These are phyloP conservation scores for Ciconia boyciana DNA, from an alignment of 2,113 vertebrate species.

Conservation along the genomic window DNA sequence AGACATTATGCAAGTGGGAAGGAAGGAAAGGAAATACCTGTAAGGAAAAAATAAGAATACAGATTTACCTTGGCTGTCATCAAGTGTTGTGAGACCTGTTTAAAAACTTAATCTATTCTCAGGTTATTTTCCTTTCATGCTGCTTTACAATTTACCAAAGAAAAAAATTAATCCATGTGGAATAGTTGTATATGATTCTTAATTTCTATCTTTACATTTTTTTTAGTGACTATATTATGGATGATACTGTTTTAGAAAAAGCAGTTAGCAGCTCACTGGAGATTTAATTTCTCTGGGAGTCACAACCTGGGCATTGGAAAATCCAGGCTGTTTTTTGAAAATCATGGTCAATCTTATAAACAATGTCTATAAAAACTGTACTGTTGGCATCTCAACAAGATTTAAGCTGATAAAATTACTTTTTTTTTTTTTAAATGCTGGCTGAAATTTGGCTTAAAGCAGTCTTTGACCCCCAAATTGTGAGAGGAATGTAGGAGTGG, in stretches of 20 bases:
- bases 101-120: not conserved
- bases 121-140: not conserved
- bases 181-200: not conserved
- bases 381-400: not conserved
- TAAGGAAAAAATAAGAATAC: not conserved
- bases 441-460: not conserved
- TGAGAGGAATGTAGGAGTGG: not conserved
- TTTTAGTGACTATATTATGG: not conserved
- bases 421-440: not conserved
- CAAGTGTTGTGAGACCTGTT: not conserved
- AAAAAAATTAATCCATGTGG: not conserved
- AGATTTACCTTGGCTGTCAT: not conserved
- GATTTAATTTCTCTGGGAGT: not conserved
- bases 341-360: fast-evolving
- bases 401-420: not conserved
- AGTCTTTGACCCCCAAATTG: not conserved
- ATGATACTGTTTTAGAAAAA: not conserved
- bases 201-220: not conserved
- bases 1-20: not conserved
- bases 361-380: not conserved
- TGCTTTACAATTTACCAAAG: not conserved
- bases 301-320: not conserved
- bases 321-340: not conserved
- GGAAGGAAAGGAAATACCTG: too few species aligned
- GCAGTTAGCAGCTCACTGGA: not conserved